Percentiles rank a stretch among this genome's conserved stretches.
These are phyloP conservation scores for Battus philenor DNA, from an alignment of 1,140 invertebrate genomes.

Conservation along the genomic window DNA sequence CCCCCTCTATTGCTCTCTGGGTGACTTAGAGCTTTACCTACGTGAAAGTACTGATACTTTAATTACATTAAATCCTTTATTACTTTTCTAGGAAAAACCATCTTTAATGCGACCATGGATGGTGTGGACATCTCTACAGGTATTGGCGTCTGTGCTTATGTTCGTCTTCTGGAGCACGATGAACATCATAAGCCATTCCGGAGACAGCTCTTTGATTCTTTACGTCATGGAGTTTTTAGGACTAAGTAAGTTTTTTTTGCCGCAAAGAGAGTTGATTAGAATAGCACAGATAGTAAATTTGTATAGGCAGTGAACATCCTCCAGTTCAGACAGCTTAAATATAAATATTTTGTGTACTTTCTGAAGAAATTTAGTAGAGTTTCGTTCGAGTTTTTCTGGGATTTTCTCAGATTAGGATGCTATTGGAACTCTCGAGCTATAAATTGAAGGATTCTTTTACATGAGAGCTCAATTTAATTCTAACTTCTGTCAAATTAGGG, in stretches of 20 bases:
- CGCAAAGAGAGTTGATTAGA: not conserved
- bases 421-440: not conserved
- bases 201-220: slow-evolving; percentile 32
- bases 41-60: too few species aligned
- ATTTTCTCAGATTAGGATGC: too few species aligned
- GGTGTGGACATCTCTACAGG: slow-evolving; percentile 49
- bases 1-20: too few species aligned
- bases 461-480: too few species aligned
- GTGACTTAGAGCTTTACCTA: too few species aligned
- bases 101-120: slow-evolving; percentile 49
- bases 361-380: not conserved
- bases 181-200: slow-evolving; percentile 38
- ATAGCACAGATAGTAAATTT: not conserved
- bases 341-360: not conserved
- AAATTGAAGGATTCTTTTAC: not conserved
- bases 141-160: slow-evolving; percentile 32
- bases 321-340: not conserved
- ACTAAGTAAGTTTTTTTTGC: slow-evolving; percentile 38
- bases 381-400: too few species aligned
- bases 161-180: slow-evolving; percentile 53
- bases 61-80: too few species aligned
- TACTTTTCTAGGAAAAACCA: slow-evolving; percentile 39
- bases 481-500: too few species aligned
- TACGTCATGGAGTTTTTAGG: slow-evolving; percentile 46
- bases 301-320: too few species aligned